A percentile compares a stretch with the other conserved stretches of the same genome.
Conservation (phyloP, 2,113 vertebrate genomes). For the Panurus biarmicus region DNA sequence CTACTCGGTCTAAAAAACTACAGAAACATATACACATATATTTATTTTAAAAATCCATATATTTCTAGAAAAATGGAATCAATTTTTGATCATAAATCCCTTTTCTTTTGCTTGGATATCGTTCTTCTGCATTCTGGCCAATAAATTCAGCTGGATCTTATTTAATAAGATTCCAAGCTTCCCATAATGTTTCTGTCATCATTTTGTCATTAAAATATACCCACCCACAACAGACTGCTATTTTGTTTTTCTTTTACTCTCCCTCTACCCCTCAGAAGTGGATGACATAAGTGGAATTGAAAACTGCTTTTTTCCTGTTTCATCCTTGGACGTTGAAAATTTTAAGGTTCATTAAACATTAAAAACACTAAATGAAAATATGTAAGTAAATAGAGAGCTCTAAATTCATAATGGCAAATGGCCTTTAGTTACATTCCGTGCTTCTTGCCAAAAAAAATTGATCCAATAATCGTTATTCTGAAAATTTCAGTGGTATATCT, state of each 20-base stretch:
- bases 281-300: not conserved
- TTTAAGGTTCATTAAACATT: not conserved
- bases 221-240: not conserved
- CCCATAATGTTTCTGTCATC: not conserved
- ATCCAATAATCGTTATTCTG: not conserved
- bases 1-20: not conserved
- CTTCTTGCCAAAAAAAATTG: not conserved
- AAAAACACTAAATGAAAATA: not conserved
- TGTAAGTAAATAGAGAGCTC: not conserved
- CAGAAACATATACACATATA: not conserved
- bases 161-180: not conserved
- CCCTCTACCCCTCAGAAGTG: not conserved
- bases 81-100: not conserved
- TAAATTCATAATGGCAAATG: not conserved
- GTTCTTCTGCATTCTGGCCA: not conserved
- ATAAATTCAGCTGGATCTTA: not conserved
- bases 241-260: not conserved
- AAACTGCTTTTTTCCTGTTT: not conserved
- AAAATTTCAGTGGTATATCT: not conserved
- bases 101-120: not conserved
- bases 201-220: not conserved
- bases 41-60: not conserved
- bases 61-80: not conserved
- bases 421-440: fast-evolving
- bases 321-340: not conserved